These are phyloP conservation scores for Atopsyche davidsoni DNA, from an alignment of 1,140 invertebrate genomes.

Conservation along the genomic window DNA sequence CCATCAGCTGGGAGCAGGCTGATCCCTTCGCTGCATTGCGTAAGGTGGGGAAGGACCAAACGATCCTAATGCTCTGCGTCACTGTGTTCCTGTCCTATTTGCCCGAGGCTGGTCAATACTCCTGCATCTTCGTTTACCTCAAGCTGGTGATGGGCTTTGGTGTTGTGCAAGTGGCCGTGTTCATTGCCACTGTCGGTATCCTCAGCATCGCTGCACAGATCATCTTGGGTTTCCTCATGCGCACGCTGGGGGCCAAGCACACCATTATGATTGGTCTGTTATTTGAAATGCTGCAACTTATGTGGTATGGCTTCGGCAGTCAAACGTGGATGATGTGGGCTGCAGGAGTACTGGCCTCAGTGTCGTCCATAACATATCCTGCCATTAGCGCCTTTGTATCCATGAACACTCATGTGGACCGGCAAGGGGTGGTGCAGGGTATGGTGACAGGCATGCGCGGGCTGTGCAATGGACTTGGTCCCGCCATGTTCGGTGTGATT, in stretches of 20 bases:
- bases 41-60: slow-evolving; percentile 92
- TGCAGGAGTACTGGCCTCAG: slow-evolving; percentile 89
- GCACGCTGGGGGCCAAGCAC: slow-evolving; percentile 82
- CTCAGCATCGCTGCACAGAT: slow-evolving; percentile 94
- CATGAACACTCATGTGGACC: slow-evolving; percentile 91
- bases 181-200: slow-evolving; percentile 95
- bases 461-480: slow-evolving; percentile 87
- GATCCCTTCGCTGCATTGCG: slow-evolving; percentile 93
- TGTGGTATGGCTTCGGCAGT: slow-evolving; percentile 89
- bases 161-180: slow-evolving; percentile 90
- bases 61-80: slow-evolving; percentile 93
- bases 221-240: slow-evolving; percentile 83
- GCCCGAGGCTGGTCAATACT: slow-evolving; percentile 98
- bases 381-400: slow-evolving; percentile 99
- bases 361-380: slow-evolving; percentile 95
- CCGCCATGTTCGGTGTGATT: slow-evolving; percentile 95
- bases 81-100: slow-evolving; percentile 97
- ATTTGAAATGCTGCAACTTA: slow-evolving; percentile 94
- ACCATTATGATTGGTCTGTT: slow-evolving; percentile 95
- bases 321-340: slow-evolving; percentile 94
- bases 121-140: slow-evolving; percentile 99
- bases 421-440: slow-evolving; percentile 97
- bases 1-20: slow-evolving; percentile 92
- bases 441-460: slow-evolving; percentile 96
- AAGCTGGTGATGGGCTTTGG: slow-evolving; percentile 97